Base-by-base conservation (phyloP, 2,888 invertebrate species). In the Allolobophora icterica region DNA sequence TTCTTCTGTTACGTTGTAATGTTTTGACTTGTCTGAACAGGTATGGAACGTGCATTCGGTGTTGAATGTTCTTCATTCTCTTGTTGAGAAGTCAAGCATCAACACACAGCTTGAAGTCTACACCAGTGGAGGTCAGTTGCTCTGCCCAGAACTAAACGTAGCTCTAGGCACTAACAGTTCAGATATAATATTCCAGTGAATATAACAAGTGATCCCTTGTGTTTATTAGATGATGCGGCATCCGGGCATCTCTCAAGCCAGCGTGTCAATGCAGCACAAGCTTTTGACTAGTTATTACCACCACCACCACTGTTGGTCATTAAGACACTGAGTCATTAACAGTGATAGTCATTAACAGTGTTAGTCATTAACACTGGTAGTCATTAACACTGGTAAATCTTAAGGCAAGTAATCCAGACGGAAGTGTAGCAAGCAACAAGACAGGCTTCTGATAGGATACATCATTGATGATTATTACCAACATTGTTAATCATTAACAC, bases 1-100 rank as follows among this genome's bases (percentile, higher is more conserved):
- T 71, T 71, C 8, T n/a, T 30, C 5, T 17, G 17, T 30, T 13
- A 71, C 71, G n/a, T 71, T 24, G 24, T 52, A n/a, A 71, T 71
- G 11, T 71, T 30, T 30, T 71, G 71, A n/a, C 71, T 71, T n/a
- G 2, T n/a, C 8, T 71, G 71, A 71, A 71, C 93, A 95, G 95
- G 95, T 98, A 15, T 99, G 99, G 99, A 99, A 99, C 96, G 98
- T 99, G 71, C 97, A 99, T 91, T 98, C 98, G 95, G 98, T 99
- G 89, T 96, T 99, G 92, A 99, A 99, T 96, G 99, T 99, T 52
- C 96, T 99, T 90, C 99, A 99, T 95, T 99, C 99, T 0, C 96
- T 99, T 92, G 98, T 99, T 34, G 99, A 99, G 94, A 99, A 99
- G 95, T 99, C 99, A 24, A 99, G 99, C 95, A 99, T 99, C 94